Conservation (phyloP, 2,113 vertebrate genomes). For the Echinops telfairi region DNA sequence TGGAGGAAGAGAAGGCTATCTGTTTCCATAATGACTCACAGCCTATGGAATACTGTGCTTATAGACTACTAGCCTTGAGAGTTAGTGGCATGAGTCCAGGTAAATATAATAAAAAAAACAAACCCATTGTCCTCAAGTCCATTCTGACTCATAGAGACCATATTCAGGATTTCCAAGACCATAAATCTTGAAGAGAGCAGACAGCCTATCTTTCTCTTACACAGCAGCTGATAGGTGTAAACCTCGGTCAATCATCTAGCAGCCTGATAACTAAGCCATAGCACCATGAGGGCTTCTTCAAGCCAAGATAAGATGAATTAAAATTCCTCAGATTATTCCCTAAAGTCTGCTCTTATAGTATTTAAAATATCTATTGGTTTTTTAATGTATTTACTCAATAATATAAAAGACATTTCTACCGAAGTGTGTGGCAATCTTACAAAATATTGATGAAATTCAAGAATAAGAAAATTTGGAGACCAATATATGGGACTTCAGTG, state of each 20-base stretch:
- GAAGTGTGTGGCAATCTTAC: not conserved
- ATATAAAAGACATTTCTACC: not conserved
- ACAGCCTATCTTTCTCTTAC: no score
- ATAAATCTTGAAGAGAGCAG: no score
- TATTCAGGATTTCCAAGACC: no score
- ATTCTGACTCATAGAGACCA: no score
- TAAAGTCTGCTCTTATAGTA: not conserved
- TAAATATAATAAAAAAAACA: no score
- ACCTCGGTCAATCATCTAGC: no score
- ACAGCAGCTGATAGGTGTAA: no score
- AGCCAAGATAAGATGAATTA: not conserved
- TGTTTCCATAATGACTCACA: no score
- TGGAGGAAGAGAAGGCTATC: no score
- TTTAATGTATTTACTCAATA: conserved; percentile 7
- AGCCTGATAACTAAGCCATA: no score
- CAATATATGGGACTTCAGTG: not conserved
- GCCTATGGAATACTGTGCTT: not conserved
- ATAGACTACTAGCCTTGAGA: not conserved
- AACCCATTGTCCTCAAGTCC: no score
- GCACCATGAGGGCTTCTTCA: no score
- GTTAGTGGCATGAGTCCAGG: not conserved
- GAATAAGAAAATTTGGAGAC: accelerated
- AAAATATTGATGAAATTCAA: not conserved
- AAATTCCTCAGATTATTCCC: not conserved
- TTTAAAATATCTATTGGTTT: not conserved